Percentiles rank a stretch among this genome's conserved stretches.
These are phyloP conservation scores for Anarsia innoxiella DNA, from an alignment of 2,888 invertebrate genomes.

Conservation along the genomic window DNA sequence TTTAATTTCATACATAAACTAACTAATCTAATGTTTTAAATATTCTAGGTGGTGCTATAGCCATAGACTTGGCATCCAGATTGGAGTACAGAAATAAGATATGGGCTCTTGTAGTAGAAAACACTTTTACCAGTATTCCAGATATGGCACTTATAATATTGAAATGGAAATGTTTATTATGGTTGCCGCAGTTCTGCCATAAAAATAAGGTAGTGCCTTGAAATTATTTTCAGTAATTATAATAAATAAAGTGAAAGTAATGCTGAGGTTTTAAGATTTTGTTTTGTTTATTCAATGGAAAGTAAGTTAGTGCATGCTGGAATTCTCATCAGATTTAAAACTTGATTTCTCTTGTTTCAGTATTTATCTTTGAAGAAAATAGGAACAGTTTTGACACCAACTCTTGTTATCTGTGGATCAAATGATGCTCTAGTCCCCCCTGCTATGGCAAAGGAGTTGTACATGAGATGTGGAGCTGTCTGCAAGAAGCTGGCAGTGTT, in stretches of 20 bases:
- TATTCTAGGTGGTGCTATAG: slow-evolving; percentile 91
- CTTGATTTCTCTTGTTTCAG: slow-evolving; percentile 60
- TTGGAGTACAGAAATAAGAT: slow-evolving; percentile 85
- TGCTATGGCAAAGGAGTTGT: slow-evolving; percentile 89
- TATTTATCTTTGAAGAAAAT: slow-evolving; percentile 85
- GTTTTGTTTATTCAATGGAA: neutral
- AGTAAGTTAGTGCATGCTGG: neutral
- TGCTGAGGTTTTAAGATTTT: too few species aligned
- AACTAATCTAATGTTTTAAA: too few species aligned
- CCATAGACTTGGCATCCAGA: slow-evolving; percentile 88
- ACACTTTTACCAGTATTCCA: slow-evolving; percentile 96
- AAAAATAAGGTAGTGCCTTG: slow-evolving; percentile 94
- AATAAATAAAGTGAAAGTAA: too few species aligned
- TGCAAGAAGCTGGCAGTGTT: slow-evolving; percentile 86
- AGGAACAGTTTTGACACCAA: slow-evolving; percentile 81
- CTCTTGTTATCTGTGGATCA: slow-evolving; percentile 91
- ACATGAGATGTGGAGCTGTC: slow-evolving; percentile 82
- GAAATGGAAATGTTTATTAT: slow-evolving; percentile 81
- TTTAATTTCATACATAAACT: too few species aligned
- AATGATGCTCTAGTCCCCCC: slow-evolving; percentile 93
- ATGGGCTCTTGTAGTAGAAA: slow-evolving; percentile 92
- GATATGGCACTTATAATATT: slow-evolving; percentile 92
- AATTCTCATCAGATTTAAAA: too few species aligned
- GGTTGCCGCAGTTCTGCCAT: slow-evolving; percentile 88
- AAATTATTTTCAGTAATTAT: too few species aligned